Evolutionary conservation across 2,888 invertebrate species (phyloP).

Genomic region (Arctia plantaginis): DNA sequence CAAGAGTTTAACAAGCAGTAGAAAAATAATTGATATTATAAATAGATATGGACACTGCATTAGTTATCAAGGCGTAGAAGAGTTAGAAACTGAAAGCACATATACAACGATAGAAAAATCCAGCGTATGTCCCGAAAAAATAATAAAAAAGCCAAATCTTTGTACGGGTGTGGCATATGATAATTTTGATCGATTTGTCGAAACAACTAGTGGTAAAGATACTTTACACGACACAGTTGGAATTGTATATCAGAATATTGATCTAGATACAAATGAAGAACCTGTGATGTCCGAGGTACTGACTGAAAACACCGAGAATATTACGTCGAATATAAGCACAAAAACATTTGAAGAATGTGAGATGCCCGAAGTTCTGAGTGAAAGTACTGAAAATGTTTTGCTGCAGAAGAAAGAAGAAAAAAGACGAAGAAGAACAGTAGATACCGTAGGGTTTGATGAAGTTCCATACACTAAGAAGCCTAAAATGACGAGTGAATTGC

Average conservation of each 20-base stretch:
- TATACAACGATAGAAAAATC: background rate
- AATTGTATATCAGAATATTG: background rate
- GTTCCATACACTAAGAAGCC: background rate
- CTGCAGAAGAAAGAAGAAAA: background rate
- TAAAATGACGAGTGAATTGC: background rate
- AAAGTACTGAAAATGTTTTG: background rate
- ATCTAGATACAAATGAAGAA: background rate
- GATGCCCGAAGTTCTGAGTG: background rate
- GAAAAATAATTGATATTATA: slow-evolving; percentile 18
- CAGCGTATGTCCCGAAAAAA: background rate
- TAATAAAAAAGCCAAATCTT: background rate
- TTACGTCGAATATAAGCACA: too few relatives aligned
- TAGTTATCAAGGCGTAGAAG: background rate
- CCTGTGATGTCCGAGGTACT: too few relatives aligned
- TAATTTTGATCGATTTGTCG: background rate
- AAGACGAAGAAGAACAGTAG: too few relatives aligned
- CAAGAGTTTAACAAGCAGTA: slow-evolving; percentile 22
- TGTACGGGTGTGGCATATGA: background rate
- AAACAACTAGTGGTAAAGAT: background rate
- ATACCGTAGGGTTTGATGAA: background rate
- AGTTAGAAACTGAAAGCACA: background rate
- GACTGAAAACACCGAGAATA: too few relatives aligned
- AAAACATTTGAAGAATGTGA: too few relatives aligned
- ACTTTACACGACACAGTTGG: background rate
- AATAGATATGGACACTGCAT: background rate